A percentile compares a stretch with the other conserved stretches of the same genome.
phyloP scores from a whole-genome alignment of 2,888 invertebrate species.

The Colostygia pectinataria region DNA sequence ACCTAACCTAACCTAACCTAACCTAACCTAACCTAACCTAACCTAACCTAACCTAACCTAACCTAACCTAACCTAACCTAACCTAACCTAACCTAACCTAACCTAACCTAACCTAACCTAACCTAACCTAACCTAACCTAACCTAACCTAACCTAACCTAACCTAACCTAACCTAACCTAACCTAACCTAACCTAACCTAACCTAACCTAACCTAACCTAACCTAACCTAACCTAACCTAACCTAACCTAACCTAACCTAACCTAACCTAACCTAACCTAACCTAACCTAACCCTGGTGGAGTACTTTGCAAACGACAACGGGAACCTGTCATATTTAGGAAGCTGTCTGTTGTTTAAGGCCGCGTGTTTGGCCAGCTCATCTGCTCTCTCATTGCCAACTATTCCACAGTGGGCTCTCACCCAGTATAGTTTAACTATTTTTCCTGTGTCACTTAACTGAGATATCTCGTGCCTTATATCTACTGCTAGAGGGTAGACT shows the following conservation, averaged over 20 bases:
- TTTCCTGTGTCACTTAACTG: too few species aligned
- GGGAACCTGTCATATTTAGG: too few species aligned
- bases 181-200: conserved; percentile 9
- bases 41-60: not conserved
- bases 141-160: not conserved
- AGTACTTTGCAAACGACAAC: too few species aligned
- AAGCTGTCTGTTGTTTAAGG: too few species aligned
- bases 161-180: conserved; percentile 1
- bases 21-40: not conserved
- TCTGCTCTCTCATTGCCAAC: too few species aligned
- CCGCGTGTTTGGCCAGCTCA: too few species aligned
- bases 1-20: not conserved
- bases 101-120: conserved; percentile 4
- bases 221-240: conserved; percentile 30
- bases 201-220: conserved; percentile 21
- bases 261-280: conserved; percentile 30
- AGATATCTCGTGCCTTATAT: too few species aligned
- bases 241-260: conserved; percentile 26
- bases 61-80: conserved; percentile 2
- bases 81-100: conserved; percentile 11
- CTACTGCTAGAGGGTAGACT: too few species aligned
- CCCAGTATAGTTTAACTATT: too few species aligned
- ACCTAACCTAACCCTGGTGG: too few species aligned
- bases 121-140: not conserved
- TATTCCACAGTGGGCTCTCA: too few species aligned